Conservation (phyloP, 2,888 invertebrate genomes). For the Tipula vernalis region DNA sequence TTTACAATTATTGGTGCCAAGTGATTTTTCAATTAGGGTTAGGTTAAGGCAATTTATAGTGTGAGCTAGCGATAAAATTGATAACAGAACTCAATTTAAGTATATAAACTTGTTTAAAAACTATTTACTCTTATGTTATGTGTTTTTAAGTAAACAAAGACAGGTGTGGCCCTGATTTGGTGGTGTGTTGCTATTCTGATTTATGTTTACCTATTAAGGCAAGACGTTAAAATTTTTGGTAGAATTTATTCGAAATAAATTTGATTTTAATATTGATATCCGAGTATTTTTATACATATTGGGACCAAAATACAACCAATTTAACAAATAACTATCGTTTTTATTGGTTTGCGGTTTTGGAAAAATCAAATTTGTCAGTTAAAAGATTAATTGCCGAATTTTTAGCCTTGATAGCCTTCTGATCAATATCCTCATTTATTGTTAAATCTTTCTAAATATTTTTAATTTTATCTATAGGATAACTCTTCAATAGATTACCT, state of each 20-base stretch:
- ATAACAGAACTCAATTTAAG: background rate
- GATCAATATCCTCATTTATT: too few species aligned
- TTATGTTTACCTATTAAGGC: background rate
- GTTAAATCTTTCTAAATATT: too few species aligned
- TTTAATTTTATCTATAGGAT: too few species aligned
- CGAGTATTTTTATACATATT: background rate
- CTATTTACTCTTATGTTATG: background rate
- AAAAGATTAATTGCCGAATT: background rate
- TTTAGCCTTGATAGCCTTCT: too few species aligned
- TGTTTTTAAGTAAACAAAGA: background rate
- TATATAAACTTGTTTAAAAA: background rate
- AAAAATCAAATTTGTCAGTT: background rate
- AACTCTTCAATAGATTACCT: too few species aligned
- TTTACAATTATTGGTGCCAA: background rate
- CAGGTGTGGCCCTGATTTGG: background rate
- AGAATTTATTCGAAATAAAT: background rate
- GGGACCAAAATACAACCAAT: background rate
- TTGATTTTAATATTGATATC: background rate
- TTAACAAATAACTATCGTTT: background rate
- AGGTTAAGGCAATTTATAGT: background rate
- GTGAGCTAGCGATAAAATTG: background rate
- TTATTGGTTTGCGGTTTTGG: background rate
- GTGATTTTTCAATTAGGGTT: background rate
- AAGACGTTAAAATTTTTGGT: background rate
- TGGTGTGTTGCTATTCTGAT: background rate